Base-by-base conservation (phyloP, 2,888 invertebrate genomes). In the Bugula neritina region DNA sequence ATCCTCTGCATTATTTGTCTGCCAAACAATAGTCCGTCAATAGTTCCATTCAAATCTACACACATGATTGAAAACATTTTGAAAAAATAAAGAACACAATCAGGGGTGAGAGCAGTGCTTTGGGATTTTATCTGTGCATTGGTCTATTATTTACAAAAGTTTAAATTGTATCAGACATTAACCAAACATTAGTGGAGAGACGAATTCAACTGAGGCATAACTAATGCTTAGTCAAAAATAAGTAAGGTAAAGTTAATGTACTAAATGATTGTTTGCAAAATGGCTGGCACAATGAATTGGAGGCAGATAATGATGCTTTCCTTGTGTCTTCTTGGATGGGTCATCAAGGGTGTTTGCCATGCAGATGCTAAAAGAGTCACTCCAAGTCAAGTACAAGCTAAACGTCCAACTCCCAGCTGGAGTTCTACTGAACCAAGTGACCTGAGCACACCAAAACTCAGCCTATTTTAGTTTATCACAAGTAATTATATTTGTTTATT, bases 121-220 rank as follows among this genome's bases (percentile, higher is more conserved):
- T 29, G 63, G 63, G 63, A 63, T 31, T 63, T 63, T 34, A 34
- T 63, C 27, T 63, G 31, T 25, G 5, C 63, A 63, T 57, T 23
- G 5, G 27, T 21, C 63, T 34, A 13, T 63, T 29, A 5, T 63
- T 29, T 34, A 63, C 43, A 43, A 10, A 5, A 43, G 5, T 43
- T 43, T 43, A 43, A n/a, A n/a, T n/a, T n/a, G n/a, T n/a, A n/a
- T n/a, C n/a, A n/a, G n/a, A n/a, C n/a, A n/a, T n/a, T n/a, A n/a
- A n/a, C n/a, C n/a, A n/a, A n/a, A n/a, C n/a, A n/a, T n/a, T n/a
- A n/a, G n/a, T n/a, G n/a, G n/a, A n/a, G n/a, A n/a, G n/a, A n/a
- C n/a, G n/a, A n/a, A n/a, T n/a, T n/a, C n/a, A n/a, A n/a, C n/a
- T n/a, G 17, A 43, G 17, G 43, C 43, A 43, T 17, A 43, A 43